Evolutionary conservation across 92 coral and sea anemone species (phyloP), one percentile per base, ranked within the genome.

Genomic region (Epizoanthus illoricatus): DNA sequence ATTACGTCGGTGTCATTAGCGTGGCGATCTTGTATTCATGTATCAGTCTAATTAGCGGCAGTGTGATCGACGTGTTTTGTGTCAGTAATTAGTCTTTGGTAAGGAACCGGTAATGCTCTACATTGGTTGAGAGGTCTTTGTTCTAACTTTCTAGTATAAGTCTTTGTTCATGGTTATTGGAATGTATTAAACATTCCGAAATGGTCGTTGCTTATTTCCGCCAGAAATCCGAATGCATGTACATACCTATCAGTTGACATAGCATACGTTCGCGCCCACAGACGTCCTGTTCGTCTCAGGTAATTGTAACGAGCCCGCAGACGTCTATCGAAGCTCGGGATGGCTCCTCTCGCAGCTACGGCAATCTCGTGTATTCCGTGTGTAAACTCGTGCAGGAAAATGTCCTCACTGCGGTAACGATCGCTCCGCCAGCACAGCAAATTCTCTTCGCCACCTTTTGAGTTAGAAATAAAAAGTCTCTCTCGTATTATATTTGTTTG

Each of bases 391-490:
- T 97, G 99, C 43, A 97, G 91, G 73, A 97, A 97, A 68, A 97
- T 97, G 81, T 97, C 99, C 73, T 97, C 99, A 12, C 92, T 83
- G 16, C 92, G 92, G 55, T 92, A 97, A 16, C 98, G 97, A 64
- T 96, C 99, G 63, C 89, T 91, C 0, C 89, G 66, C 52, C 70
- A 74, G 75, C 99, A 97, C 65, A 97, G 71, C 54, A 97, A 80
- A 73, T 97, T 97, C 66, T 97, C 99, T 80, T 97, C 99, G 17
- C 99, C 99, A 20, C 99, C 99, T 87, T 81, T 10, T 7, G 3
- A 2, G 15, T 9, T 66, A 52, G 2, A 43, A 66, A 18, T 39
- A 43, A 68, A 45, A 36, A 8, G 18, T 21, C 40, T 36, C 9
- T 65, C 28, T 65, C 70, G 0, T 63, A 65, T 65, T 3, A 17